These are phyloP conservation scores for Abscondita cerata DNA, from an alignment of 2,888 invertebrate genomes.

Conservation along the genomic window DNA sequence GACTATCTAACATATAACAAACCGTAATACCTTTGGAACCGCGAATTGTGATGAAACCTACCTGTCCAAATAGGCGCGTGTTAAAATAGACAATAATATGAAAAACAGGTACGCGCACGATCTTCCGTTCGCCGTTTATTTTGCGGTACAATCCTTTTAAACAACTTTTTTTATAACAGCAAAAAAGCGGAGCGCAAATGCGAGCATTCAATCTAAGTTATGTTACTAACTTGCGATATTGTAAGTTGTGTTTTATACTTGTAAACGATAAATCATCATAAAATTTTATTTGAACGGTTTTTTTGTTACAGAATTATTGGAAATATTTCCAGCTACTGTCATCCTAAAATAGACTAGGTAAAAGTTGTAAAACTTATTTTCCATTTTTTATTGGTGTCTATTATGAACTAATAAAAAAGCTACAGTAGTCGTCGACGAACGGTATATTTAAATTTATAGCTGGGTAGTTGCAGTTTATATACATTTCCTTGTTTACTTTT, in stretches of 20 bases:
- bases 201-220: no score
- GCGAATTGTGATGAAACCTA: constrained; percentile 35
- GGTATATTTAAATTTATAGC: constrained; percentile 31
- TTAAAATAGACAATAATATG: constrained; percentile 28
- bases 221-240: no score
- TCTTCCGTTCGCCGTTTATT: background rate
- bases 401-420: background rate
- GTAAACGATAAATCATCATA: no score
- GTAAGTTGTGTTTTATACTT: no score
- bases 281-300: no score
- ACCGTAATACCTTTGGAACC: constrained; percentile 28
- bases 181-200: no score
- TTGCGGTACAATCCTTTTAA: constrained; percentile 8
- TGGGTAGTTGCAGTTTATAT: constrained; percentile 17
- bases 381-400: background rate
- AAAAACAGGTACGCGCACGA: constrained; percentile 14
- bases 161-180: no score
- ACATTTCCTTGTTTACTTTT: constrained; percentile 29
- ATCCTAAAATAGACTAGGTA: no score
- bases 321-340: background rate
- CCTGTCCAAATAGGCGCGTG: constrained; percentile 24
- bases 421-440: constrained; percentile 13
- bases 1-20: constrained; percentile 39
- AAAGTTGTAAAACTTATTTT: no score
- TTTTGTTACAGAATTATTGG: no score